Conservation (phyloP, 64 coral and sea anemone genomes). For the Dendrophyllia cribrosa region DNA sequence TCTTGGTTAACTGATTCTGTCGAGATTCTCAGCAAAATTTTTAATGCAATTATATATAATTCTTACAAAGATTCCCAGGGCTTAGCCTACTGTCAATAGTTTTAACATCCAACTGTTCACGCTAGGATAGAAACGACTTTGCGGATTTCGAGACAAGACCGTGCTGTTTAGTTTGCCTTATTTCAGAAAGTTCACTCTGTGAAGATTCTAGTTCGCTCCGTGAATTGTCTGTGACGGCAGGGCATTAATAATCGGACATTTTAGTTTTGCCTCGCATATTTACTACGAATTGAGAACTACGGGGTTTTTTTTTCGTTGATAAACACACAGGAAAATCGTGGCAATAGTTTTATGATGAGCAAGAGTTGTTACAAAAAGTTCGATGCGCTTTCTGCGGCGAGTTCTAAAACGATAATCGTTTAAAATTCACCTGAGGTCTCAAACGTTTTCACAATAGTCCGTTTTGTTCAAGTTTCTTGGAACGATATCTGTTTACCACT, state of each 20-base stretch:
- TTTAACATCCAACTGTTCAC: constrained; percentile 36
- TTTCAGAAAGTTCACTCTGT: neutral
- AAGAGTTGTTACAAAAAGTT: no score
- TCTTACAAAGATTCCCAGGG: constrained; percentile 6
- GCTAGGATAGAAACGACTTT: constrained; percentile 1
- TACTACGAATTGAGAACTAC: no score
- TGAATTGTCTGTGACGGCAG: neutral
- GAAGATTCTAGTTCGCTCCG: neutral
- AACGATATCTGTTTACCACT: no score
- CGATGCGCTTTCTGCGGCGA: no score
- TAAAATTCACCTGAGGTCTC: no score
- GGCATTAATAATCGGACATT: neutral
- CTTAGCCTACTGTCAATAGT: neutral
- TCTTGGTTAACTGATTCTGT: no score
- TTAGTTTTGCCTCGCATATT: neutral
- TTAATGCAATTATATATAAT: constrained; percentile 22
- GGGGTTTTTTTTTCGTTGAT: no score
- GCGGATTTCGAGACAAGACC: neutral
- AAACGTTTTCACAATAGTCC: no score
- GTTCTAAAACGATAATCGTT: no score
- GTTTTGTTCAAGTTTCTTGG: no score
- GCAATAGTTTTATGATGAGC: no score
- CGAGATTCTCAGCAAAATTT: neutral
- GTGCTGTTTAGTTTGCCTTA: neutral
- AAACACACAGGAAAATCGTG: no score